Base-by-base conservation (phyloP, 2,797 vertebrate species). In the Meriones psammophilus region DNA sequence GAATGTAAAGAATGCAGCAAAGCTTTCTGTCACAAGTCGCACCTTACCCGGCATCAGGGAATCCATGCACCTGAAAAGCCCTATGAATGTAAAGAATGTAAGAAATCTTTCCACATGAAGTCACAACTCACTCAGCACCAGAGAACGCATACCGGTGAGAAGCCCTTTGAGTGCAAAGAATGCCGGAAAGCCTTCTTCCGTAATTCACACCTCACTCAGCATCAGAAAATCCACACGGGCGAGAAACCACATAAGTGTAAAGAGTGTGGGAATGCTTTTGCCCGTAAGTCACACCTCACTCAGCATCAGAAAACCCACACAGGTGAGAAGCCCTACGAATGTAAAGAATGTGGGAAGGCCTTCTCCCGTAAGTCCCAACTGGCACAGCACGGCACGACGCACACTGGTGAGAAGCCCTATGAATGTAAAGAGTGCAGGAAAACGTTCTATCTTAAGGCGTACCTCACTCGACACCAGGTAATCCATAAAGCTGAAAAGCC, bases 1-100 rank as follows among this genome's bases (percentile, higher is more conserved):
- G 74, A 95, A 69, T 97, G 96, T 66, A 56, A 92, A 88, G 94
- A 97, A 28, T 97, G 96, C 42, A 93, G 94, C 14, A 97, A 96
- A 80, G 89, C 94, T 0, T 97, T 97, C 84, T 95, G 96, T 9
- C 94, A 95, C 39, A 97, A 95, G 73, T 97, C 96, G 0, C 93
- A 94, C 76, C 94, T 97, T 30, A 88, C 86, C 2, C 79, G 87
- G 1, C 96, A 97, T 1, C 94, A 97, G 79, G 94, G 96, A 68
- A 88, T 95, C 1, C 96, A 97, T 4, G 95, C 94, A 0, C 94
- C 94, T 2, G 96, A 97, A 78, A 97, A 84, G 28, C 69, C 85
- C 78, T 96, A 89, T 39, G 68, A 92, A 68, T 96, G 95, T 68
- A 46, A 58, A 24, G 76, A 96, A 14, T 96, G 95, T 89, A 79